Conservation (phyloP, 2,113 vertebrate species). For the Erythrolamprus reginae region DNA sequence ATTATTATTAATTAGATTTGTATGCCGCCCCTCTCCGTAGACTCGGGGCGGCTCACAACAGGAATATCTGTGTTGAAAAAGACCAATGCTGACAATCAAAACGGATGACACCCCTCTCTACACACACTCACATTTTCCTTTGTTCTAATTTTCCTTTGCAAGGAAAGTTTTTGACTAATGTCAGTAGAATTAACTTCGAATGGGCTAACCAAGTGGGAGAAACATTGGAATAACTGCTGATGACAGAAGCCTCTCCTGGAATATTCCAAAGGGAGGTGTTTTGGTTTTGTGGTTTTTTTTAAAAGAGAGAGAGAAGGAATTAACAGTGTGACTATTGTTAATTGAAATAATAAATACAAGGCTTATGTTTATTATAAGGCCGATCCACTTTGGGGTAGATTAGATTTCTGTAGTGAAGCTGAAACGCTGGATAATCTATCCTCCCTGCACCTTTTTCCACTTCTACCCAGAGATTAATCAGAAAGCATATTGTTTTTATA, state of each 20-base stretch:
- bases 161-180: neutral
- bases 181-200: neutral
- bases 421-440: neutral
- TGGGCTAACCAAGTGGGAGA: neutral
- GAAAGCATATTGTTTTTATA: slow-evolving; percentile 28
- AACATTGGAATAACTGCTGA: neutral
- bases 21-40: too few relatives aligned
- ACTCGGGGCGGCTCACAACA: too few relatives aligned
- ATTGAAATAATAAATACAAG: slow-evolving; percentile 56
- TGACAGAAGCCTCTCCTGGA: neutral
- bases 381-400: neutral
- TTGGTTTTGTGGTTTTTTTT: too few relatives aligned
- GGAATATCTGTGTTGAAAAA: fast-evolving
- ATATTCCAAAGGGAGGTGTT: neutral
- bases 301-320: neutral
- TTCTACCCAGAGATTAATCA: slow-evolving; percentile 38
- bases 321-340: slow-evolving; percentile 43
- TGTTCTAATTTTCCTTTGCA: neutral
- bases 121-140: neutral
- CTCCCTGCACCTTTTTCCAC: slow-evolving; percentile 21
- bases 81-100: fast-evolving
- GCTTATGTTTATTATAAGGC: slow-evolving; percentile 17
- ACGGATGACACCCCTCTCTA: too few relatives aligned
- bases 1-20: too few relatives aligned
- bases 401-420: slow-evolving; percentile 8